Conservation (phyloP, 1,140 invertebrate species). For the Aphidius gifuensis region DNA sequence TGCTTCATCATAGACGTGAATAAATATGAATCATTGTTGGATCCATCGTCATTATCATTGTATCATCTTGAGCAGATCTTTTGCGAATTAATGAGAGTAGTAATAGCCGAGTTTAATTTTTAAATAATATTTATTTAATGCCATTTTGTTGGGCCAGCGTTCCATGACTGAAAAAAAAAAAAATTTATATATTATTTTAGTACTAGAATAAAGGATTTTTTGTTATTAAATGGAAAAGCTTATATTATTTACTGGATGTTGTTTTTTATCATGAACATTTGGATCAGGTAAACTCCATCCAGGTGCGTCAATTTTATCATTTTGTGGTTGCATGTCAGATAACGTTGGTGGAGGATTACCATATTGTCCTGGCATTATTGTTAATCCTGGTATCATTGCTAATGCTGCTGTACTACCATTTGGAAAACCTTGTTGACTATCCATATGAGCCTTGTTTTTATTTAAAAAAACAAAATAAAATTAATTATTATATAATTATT, state of each 20-base stretch:
- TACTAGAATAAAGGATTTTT: too few relatives aligned
- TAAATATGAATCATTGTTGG: conserved; percentile 36
- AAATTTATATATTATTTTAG: too few relatives aligned
- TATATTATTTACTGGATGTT: conserved; percentile 43
- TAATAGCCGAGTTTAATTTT: too few relatives aligned
- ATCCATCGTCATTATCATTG: conserved; percentile 46
- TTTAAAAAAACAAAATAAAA: conserved; percentile 2
- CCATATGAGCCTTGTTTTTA: conserved; percentile 41
- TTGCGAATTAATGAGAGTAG: neutral
- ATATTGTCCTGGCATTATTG: conserved; percentile 48
- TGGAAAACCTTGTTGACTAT: conserved; percentile 48
- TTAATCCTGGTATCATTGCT: conserved; percentile 46
- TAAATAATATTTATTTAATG: too few relatives aligned
- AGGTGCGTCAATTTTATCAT: conserved; percentile 51
- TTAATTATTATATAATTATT: neutral
- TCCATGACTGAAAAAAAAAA: too few relatives aligned
- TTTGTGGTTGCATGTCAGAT: conserved; percentile 46
- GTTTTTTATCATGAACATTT: conserved; percentile 46
- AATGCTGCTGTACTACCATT: conserved; percentile 47
- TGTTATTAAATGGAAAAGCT: neutral
- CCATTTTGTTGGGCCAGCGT: too few relatives aligned
- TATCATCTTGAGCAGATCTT: neutral
- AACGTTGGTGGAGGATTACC: conserved; percentile 33
- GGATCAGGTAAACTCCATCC: conserved; percentile 51
- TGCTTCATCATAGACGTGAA: conserved; percentile 20